Conservation (phyloP, 2,888 invertebrate genomes). For the Sinelater perroti region DNA sequence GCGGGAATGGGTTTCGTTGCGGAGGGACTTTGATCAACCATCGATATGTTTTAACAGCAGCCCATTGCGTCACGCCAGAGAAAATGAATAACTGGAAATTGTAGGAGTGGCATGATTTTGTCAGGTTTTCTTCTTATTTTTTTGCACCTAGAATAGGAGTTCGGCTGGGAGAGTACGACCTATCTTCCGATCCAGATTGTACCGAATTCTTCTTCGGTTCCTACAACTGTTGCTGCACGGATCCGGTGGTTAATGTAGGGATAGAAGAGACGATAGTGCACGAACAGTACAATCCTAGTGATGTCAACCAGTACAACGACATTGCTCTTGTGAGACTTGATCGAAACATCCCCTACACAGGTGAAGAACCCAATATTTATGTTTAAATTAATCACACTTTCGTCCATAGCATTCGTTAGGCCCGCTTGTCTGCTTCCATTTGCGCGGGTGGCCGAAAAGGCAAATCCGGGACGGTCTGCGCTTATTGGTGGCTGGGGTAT, state of each 20-base stretch:
- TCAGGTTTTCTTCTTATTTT: slow-evolving; percentile 4
- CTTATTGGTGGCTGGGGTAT: slow-evolving; percentile 65
- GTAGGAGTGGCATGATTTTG: slow-evolving; percentile 57
- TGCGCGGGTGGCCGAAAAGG: neutral
- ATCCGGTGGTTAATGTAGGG: slow-evolving; percentile 66
- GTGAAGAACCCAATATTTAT: slow-evolving; percentile 59
- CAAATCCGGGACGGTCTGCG: slow-evolving; percentile 43
- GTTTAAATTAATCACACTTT: neutral
- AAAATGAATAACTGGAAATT: slow-evolving; percentile 69
- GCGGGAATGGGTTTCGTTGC: slow-evolving; percentile 71
- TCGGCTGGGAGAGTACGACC: slow-evolving; percentile 71
- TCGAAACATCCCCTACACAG: slow-evolving; percentile 63
- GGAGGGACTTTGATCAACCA: slow-evolving; percentile 75
- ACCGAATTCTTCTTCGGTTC: slow-evolving; percentile 56
- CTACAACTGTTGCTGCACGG: slow-evolving; percentile 62
- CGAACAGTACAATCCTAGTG: slow-evolving; percentile 67
- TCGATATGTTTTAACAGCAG: slow-evolving; percentile 77
- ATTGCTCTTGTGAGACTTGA: slow-evolving; percentile 75
- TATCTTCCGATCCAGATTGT: slow-evolving; percentile 69
- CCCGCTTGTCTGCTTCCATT: slow-evolving; percentile 68
- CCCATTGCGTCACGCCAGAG: slow-evolving; percentile 68
- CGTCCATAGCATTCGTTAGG: slow-evolving; percentile 62
- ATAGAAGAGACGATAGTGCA: slow-evolving; percentile 73
- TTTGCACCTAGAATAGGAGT: slow-evolving; percentile 62
- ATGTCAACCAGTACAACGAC: slow-evolving; percentile 71